phyloP scores from a whole-genome alignment of 2,113 vertebrate genomes.

The Megaptera novaeangliae region DNA sequence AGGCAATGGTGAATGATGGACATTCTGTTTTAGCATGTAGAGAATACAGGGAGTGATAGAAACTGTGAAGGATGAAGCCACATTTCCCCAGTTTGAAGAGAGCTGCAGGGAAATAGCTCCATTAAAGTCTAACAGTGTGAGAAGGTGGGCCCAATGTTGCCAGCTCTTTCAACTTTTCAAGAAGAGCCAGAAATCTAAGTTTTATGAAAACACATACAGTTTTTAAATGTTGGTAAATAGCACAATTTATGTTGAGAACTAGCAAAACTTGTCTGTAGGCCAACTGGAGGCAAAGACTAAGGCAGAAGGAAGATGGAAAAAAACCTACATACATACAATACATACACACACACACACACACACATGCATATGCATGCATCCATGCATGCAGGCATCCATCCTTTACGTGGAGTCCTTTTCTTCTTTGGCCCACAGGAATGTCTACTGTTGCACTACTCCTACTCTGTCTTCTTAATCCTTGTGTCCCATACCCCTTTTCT shows the following conservation, averaged over 20 bases:
- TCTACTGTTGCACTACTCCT: neutral
- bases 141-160: neutral
- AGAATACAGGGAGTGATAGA: neutral
- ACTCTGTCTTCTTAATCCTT: neutral
- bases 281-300: neutral
- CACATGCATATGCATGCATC: neutral
- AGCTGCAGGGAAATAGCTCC: neutral
- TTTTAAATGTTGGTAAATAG: neutral
- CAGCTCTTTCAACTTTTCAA: neutral
- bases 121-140: neutral
- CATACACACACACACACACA: neutral
- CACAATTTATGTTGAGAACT: neutral
- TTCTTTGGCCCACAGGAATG: neutral
- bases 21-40: neutral
- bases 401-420: neutral
- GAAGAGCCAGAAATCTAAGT: neutral
- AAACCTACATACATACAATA: too few species aligned
- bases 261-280: neutral
- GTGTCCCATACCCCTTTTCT: neutral
- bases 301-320: neutral
- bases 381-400: neutral
- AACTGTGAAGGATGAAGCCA: neutral
- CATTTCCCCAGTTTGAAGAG: neutral
- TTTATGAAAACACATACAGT: neutral
- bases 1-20: neutral